phyloP scores from a whole-genome alignment of 2,888 invertebrate species.

The Leptinotarsa juncta region DNA sequence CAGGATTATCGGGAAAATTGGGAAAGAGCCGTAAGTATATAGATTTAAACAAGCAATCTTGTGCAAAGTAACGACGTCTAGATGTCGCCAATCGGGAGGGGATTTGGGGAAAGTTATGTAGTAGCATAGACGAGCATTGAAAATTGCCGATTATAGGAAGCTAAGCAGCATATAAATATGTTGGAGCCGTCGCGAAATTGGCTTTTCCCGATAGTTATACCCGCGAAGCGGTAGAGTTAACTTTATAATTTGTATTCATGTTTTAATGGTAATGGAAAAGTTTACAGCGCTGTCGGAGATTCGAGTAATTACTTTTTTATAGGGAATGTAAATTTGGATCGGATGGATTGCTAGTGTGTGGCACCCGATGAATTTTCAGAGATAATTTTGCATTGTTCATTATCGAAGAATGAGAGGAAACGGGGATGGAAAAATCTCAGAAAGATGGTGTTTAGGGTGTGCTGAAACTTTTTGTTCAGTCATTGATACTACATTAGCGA shows the following conservation, averaged over 20 bases:
- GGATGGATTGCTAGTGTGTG: slow-evolving; percentile 11
- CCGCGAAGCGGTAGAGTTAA: slow-evolving; percentile 37
- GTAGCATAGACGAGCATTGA: slow-evolving; percentile 59
- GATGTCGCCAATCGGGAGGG: slow-evolving; percentile 59
- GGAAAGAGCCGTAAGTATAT: slow-evolving; percentile 53
- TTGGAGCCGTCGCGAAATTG: slow-evolving; percentile 54
- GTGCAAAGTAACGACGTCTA: slow-evolving; percentile 62
- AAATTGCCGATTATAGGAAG: slow-evolving; percentile 63
- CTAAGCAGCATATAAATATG: slow-evolving; percentile 62
- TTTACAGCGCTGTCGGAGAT: slow-evolving; percentile 25
- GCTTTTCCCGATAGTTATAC: slow-evolving; percentile 44
- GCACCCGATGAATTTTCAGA: not conserved
- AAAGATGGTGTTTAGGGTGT: no score
- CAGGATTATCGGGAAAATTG: slow-evolving; percentile 50
- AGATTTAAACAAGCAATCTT: slow-evolving; percentile 59
- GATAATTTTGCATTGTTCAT: slow-evolving; percentile 4
- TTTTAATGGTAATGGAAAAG: slow-evolving; percentile 43
- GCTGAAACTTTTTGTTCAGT: no score
- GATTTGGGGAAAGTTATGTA: slow-evolving; percentile 56
- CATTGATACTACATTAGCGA: no score
- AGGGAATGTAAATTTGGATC: slow-evolving; percentile 1
- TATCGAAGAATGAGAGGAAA: not conserved
- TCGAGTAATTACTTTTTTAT: slow-evolving; percentile 31
- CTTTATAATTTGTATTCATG: slow-evolving; percentile 52
- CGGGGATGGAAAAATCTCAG: no score